Evolutionary conservation across 2,888 invertebrate species (phyloP), one percentile per base, ranked within the genome.

Genomic region (Mylabris sibirica): DNA sequence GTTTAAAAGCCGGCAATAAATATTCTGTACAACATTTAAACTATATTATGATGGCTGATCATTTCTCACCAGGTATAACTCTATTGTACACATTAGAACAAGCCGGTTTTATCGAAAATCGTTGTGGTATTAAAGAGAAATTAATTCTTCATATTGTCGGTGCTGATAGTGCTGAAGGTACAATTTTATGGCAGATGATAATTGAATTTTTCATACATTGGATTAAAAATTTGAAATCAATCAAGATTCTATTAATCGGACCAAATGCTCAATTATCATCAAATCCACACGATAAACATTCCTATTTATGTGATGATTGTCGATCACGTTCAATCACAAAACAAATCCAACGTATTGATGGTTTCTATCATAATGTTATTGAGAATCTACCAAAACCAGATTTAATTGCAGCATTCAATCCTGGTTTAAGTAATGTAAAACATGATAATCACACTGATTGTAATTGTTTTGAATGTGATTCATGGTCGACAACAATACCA

Each of bases 161-260:
- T 44, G 44, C 44, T 44, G 44, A 44, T n/a, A 44, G 44, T 44
- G 44, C 44, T 6, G 44, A 44, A 44, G 44, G 44, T 44, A 4
- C n/a, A 6, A 11, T 44, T 17, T 4, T 44, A 44, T 44, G 44
- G 44, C 44, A 44, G 17, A 44, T 44, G 44, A 17, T 44, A n/a
- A 44, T 44, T 17, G 44, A 44, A 44, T 44, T 44, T 4, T 44
- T 44, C 44, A 17, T 44, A 4, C 44, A 44, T 44, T 44, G 44
- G 44, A 17, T 44, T 1, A 44, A 12, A 2, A 44, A 44, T 44
- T 44, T 44, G 17, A 44, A 44, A 44, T 44, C 44, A 17, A 44
- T 44, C n/a, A 44, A 44, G 4, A 44, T 44, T 8, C 8, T 44
- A 44, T 44, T 44, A 4, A 44, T 44, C 1, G 44, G 44, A 1